phyloP scores from a whole-genome alignment of 1,140 invertebrate genomes.

The Telenomus remus region DNA sequence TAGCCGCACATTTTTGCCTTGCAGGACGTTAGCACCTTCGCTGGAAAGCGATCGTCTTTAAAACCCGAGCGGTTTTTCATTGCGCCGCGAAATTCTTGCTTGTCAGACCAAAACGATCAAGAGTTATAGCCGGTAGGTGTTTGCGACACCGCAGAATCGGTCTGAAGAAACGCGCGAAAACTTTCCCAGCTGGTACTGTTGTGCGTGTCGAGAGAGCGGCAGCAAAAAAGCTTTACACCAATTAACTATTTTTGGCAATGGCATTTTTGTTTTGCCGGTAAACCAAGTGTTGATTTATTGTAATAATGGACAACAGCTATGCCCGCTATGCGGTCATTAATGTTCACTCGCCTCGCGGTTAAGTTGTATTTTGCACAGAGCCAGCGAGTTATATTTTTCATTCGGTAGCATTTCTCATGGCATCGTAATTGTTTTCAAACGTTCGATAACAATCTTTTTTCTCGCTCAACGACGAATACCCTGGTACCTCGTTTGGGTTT shows the following conservation, averaged over 20 bases:
- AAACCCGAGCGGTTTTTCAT: constrained; percentile 43
- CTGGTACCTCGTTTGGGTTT: no score
- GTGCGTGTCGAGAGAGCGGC: no score
- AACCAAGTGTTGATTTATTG: constrained; percentile 16
- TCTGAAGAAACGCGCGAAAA: constrained; percentile 18
- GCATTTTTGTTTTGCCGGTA: constrained; percentile 11
- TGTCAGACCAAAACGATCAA: constrained; percentile 49
- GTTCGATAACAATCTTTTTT: no score
- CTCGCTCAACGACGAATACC: no score
- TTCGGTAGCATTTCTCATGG: not conserved
- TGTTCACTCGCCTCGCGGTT: not conserved
- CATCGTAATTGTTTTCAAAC: no score
- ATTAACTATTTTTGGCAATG: constrained; percentile 43
- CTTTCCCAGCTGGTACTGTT: constrained; percentile 23
- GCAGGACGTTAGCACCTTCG: constrained; percentile 46
- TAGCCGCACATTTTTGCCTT: constrained; percentile 47
- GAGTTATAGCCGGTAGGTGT: constrained; percentile 26
- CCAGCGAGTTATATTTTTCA: not conserved
- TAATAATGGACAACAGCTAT: constrained; percentile 18
- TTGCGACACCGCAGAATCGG: constrained; percentile 34
- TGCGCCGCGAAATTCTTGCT: constrained; percentile 29
- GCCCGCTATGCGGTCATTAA: constrained; percentile 10
- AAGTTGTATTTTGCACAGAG: not conserved
- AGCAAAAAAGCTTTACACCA: constrained; percentile 24
- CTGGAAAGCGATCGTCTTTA: constrained; percentile 34